Conservation (phyloP, 2,888 invertebrate species). For the Diloba caeruleocephala region DNA sequence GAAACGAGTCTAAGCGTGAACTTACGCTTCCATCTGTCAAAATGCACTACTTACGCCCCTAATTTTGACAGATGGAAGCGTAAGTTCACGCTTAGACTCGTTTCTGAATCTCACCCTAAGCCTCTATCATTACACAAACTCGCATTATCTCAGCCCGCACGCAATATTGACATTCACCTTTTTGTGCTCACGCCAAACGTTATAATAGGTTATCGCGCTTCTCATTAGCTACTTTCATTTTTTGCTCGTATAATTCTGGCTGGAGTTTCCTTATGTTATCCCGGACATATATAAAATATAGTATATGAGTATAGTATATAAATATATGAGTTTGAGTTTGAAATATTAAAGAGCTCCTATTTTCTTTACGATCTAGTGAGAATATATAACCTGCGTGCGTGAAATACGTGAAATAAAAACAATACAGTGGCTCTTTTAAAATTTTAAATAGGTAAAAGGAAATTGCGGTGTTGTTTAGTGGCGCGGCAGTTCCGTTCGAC, state of each 20-base stretch:
- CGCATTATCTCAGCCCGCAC: constrained; percentile 65
- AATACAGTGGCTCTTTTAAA: constrained; percentile 56
- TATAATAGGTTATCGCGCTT: constrained; percentile 63
- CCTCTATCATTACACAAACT: constrained; percentile 62
- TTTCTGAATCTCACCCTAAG: no score
- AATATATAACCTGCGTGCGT: constrained; percentile 42
- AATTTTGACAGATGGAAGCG: no score
- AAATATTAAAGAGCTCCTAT: constrained; percentile 63
- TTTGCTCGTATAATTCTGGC: constrained; percentile 63
- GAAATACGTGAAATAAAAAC: constrained; percentile 41
- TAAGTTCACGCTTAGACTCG: no score
- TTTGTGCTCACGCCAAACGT: constrained; percentile 62
- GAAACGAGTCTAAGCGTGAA: no score
- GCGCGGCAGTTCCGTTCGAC: constrained; percentile 62
- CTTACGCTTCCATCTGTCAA: no score
- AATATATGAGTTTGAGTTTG: no score
- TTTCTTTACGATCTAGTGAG: constrained; percentile 43
- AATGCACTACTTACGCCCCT: no score
- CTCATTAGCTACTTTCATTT: constrained; percentile 67
- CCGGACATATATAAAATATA: constrained; percentile 58
- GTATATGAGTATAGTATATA: no score
- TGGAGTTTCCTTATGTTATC: constrained; percentile 60
- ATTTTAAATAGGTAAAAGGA: constrained; percentile 67
- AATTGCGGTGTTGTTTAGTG: constrained; percentile 66
- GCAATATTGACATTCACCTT: constrained; percentile 74